Conservation (phyloP, 2,113 vertebrate genomes). For the Dicrurus megarhynchus region DNA sequence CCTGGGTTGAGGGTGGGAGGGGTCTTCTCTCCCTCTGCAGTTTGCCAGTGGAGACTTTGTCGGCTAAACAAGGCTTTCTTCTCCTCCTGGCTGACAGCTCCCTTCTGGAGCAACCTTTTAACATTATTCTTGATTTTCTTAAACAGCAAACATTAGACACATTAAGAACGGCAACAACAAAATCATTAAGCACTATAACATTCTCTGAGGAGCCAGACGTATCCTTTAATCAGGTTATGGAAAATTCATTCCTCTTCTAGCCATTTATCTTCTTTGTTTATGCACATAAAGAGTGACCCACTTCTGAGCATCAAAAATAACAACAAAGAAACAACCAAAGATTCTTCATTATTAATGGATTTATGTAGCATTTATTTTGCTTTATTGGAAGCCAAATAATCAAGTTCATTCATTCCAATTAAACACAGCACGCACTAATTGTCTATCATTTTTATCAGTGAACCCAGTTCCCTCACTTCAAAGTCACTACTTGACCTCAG, state of each 20-base stretch:
- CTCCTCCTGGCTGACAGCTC: slow-evolving; percentile 1
- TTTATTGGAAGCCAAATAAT: slow-evolving; percentile 67
- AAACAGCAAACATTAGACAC: slow-evolving; percentile 76
- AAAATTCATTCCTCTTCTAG: slow-evolving; percentile 71
- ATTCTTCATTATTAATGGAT: slow-evolving; percentile 55
- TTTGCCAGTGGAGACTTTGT: neutral
- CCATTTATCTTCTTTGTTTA: slow-evolving; percentile 76
- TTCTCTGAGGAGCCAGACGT: slow-evolving; percentile 71
- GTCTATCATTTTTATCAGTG: slow-evolving; percentile 17
- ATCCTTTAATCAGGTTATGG: slow-evolving; percentile 75
- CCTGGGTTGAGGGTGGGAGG: neutral
- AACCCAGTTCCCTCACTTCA: neutral
- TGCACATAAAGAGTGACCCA: slow-evolving; percentile 61
- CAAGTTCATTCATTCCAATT: slow-evolving; percentile 58
- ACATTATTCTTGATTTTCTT: slow-evolving; percentile 77
- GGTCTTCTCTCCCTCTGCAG: neutral
- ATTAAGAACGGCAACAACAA: slow-evolving; percentile 76
- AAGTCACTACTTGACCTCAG: slow-evolving; percentile 28
- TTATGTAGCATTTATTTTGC: slow-evolving; percentile 66
- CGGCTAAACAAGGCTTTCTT: neutral
- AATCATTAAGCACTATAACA: slow-evolving; percentile 72
- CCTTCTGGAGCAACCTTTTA: slow-evolving; percentile 64
- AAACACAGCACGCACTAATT: slow-evolving; percentile 62
- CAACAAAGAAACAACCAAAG: slow-evolving; percentile 58
- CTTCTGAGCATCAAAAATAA: slow-evolving; percentile 69